Evolutionary conservation across 1,140 invertebrate species (phyloP), one percentile per base, ranked within the genome.

Genomic region (Papilio polyxenes): DNA sequence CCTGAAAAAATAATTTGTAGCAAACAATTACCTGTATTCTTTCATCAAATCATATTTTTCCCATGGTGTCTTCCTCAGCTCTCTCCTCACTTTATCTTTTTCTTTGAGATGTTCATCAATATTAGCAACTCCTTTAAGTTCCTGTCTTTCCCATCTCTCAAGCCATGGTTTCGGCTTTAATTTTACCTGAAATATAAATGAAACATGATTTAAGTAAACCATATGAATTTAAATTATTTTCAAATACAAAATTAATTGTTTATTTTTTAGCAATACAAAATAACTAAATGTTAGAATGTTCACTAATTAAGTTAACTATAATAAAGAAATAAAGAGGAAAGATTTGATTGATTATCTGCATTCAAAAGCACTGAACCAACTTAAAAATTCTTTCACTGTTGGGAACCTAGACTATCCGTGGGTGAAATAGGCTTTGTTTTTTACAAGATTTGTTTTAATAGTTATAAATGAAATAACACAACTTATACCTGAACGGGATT

Each of bases 31-130:
- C 96, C 98, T 97, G 90, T 99, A 99, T 78, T 97, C 95, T 93
- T 98, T 98, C 98, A 99, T 99, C 59, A 99, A 95, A 94, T 99
- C 98, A 95, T 97, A 98, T 95, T 98, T 98, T 87, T 98, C 97
- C 97, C 97, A 98, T 11, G 97, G 97, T 87, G 95, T 97, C 75
- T 94, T 95, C 59, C 95, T 90, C 86, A 96, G 90, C 85, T 95
- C 92, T 49, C 96, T 95, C 87, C 95, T 95, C 37, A 92, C 93
- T 84, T 94, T 95, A 85, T 96, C 95, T 87, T 95, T 96, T 83
- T 96, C 94, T 85, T 95, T 96, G 40, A 96, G 87, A 87, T 95
- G 90, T 69, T 96, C 92, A 76, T 95, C 95, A 81, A 97, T 92
- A 84, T 96, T 96, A 83, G 95, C 91, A n/a, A 98, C 95, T 37